Base-by-base conservation (phyloP, 2,113 vertebrate genomes). In the Hippoglossus stenolepis region DNA sequence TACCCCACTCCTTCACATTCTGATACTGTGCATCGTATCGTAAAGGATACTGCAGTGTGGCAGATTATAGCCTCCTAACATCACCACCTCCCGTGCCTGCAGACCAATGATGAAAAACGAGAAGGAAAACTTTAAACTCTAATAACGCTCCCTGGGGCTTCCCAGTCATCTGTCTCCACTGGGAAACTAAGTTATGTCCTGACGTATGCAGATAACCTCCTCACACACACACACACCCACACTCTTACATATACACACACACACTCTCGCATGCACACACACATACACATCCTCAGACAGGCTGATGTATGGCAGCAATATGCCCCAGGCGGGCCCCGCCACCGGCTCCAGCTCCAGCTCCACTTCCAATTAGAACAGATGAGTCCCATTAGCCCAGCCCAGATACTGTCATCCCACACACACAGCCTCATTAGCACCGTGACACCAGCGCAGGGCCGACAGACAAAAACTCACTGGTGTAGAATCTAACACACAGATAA, bases 251-350 rank as follows among this genome's bases (percentile, higher is more conserved):
- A 76, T 60, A 79, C 70, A 80, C 45, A 75, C 60, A 66, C 84
- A 77, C 66, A 60, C 68, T 4, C 73, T 54, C 5, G 65, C 54
- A 82, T 38, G 69, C 74, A 79, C 53, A 75, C 72, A 80, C 53
- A 75, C 75, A 70, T 20, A 70, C 69, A 79, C 79, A 68, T 51
- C 70, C 65, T 83, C 74, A 85, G 91, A 92, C 91, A 93, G 92
- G 89, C 93, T 95, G 94, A 95, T 95, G 90, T 95, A 94, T 95
- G 90, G 89, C 58, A 92, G 92, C 91, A 95, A 94, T 95, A 95
- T 95, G 93, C 93, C 93, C 88, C 83, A 93, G 94, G 94, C 93
- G 82, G 86, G 88, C 82, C 82, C 78, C 65, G 73, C 80, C 90
- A 87, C 77, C 76, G 67, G 85, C 85, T 83, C 23, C 85, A 87